Base-by-base conservation (phyloP, 2,888 invertebrate genomes). In the Lamellibrachia columna region DNA sequence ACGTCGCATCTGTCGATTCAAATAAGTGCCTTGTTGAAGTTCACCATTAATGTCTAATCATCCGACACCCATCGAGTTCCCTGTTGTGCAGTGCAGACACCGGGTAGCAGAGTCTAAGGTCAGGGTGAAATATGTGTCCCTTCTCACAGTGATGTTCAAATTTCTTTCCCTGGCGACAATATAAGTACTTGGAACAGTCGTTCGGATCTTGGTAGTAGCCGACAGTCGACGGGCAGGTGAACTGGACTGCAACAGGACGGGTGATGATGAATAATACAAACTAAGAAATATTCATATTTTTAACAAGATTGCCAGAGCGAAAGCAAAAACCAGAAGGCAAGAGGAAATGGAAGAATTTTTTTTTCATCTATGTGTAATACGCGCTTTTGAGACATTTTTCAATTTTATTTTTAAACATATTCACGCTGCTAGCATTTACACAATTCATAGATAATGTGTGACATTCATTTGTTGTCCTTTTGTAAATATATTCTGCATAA, bases 181-280 rank as follows among this genome's bases (percentile, higher is more conserved):
- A 75, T 15, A 75, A 22, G 75, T 75, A 75, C 75, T 75, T 75
- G 75, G 75, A 75, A 75, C 75, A 75, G 75, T 75, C 75, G 75
- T 75, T 75, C 75, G 75, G 75, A 75, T 75, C 22, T 75, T 75
- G 75, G 75, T 75, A 75, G 75, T 75, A 75, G 22, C 75, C 75
- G 22, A 15, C 4, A 11, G 6, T 4, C 22, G 75, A 15, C 6
- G 60, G 60, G 60, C 60, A 60, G 4, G 11, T 9, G 15, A 60
- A 60, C 60, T 60, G 15, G 60, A 60, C 60, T 60, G 60, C 11
- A 60, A 60, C 60, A 60, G 2, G 15, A 60, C 15, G 15, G 11
- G 22, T 60, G 60, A 7, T 4, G 60, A 40, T 40, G 40, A 40
- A 40, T 40, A 40, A 40, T 40, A 40, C 40, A 40, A 40, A 40